Evolutionary conservation across 2,888 invertebrate genomes (phyloP).

Genomic region (Reticulitermes lucifugus): DNA sequence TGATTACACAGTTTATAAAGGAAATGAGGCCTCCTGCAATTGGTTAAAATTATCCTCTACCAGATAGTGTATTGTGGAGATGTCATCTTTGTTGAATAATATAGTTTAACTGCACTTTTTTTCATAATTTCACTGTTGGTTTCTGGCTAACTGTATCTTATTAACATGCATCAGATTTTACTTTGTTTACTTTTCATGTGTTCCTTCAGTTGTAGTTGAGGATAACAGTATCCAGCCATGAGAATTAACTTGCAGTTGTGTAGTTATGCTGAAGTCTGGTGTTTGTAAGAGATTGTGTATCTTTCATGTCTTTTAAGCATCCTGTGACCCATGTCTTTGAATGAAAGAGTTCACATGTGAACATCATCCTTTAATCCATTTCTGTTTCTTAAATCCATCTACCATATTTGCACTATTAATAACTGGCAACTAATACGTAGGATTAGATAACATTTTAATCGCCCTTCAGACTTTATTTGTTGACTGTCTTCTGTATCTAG

Average conservation of each 20-base stretch:
- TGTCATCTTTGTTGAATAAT: neutral
- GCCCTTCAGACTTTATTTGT: neutral
- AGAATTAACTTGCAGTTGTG: neutral
- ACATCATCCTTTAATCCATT: neutral
- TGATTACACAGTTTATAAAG: too few relatives aligned
- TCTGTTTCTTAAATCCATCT: neutral
- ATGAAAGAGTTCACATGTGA: constrained; percentile 4
- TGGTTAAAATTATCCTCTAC: too few relatives aligned
- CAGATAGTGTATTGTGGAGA: neutral
- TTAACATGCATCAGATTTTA: neutral
- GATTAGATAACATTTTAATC: neutral
- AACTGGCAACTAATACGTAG: constrained; percentile 2
- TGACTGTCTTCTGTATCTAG: constrained; percentile 25
- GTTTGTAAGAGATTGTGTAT: too few relatives aligned
- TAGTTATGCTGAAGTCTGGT: too few relatives aligned
- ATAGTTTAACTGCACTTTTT: neutral
- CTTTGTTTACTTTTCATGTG: neutral
- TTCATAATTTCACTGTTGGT: neutral
- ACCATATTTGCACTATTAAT: constrained; percentile 20
- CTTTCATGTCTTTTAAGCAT: neutral
- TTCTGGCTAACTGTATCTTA: neutral
- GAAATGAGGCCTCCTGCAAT: too few relatives aligned
- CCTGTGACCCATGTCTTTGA: neutral
- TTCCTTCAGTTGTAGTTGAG: neutral
- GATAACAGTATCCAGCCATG: neutral